phyloP scores from a whole-genome alignment of 2,888 invertebrate genomes.

The Leptogaster cylindrica region DNA sequence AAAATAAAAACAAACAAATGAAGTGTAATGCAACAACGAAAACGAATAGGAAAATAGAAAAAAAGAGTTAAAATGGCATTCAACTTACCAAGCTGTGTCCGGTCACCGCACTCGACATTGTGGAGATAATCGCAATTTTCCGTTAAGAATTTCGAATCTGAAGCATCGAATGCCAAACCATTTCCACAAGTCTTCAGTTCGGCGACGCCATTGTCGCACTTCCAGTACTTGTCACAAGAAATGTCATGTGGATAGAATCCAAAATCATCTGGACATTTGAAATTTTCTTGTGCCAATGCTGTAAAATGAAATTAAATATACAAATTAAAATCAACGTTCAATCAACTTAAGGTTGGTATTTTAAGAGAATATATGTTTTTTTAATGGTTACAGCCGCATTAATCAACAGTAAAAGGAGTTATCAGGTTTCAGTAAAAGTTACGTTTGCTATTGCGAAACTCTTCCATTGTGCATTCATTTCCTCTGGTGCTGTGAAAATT shows the following conservation, averaged over 20 bases:
- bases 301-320: conserved; percentile 55
- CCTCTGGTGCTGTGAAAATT: neutral
- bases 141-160: conserved; percentile 86
- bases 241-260: conserved; percentile 90
- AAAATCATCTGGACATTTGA: conserved; percentile 93
- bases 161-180: conserved; percentile 88
- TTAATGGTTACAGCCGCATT: conserved; percentile 3
- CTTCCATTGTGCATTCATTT: neutral
- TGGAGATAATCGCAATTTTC: conserved; percentile 96
- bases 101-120: conserved; percentile 91
- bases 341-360: conserved; percentile 4
- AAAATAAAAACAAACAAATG: too few relatives aligned
- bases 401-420: neutral
- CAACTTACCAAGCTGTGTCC: conserved; percentile 82
- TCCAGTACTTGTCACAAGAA: conserved; percentile 95
- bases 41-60: too few relatives aligned
- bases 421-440: too few relatives aligned
- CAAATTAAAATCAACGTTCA: neutral
- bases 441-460: conserved; percentile 29
- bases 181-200: conserved; percentile 94
- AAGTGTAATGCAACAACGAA: too few relatives aligned
- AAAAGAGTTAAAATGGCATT: too few relatives aligned
- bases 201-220: conserved; percentile 87
- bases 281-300: conserved; percentile 80
- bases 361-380: neutral